Conservation (phyloP, 1,140 invertebrate species). For the Diplogasteroides magnus region DNA sequence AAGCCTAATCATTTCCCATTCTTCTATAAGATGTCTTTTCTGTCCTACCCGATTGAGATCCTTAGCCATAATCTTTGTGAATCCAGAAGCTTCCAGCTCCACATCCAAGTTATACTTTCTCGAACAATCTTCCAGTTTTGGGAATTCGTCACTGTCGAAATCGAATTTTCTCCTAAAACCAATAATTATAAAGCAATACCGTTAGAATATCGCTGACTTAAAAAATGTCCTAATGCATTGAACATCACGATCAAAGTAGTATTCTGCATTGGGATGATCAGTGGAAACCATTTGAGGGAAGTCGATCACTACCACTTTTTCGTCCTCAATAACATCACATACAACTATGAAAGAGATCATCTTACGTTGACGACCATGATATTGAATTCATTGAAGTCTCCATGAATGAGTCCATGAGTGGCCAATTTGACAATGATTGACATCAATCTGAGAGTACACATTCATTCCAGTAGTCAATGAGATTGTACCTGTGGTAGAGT, state of each 20-base stretch:
- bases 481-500: conserved; percentile 70
- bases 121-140: conserved; percentile 74
- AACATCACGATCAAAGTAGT: conserved; percentile 92
- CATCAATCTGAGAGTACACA: conserved; percentile 70
- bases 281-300: conserved; percentile 99
- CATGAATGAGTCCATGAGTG: conserved; percentile 87
- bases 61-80: conserved; percentile 76
- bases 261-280: conserved; percentile 81
- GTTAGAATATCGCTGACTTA: conserved; percentile 17
- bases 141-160: conserved; percentile 82
- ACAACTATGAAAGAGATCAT: conserved; percentile 1
- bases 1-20: conserved; percentile 36
- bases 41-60: conserved; percentile 64
- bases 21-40: too few relatives aligned
- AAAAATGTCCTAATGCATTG: conserved; percentile 87
- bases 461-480: not conserved
- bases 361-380: conserved; percentile 69
- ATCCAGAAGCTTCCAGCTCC: conserved; percentile 82
- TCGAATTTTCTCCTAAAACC: conserved; percentile 70
- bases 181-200: conserved; percentile 1
- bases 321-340: conserved; percentile 60
- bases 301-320: conserved; percentile 84
- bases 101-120: conserved; percentile 76
- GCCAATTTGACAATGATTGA: conserved; percentile 81
- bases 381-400: conserved; percentile 99